Evolutionary conservation across 1,140 invertebrate species (phyloP), one percentile per base, ranked within the genome.

Genomic region (fruit fly (Drosophila melanogaster)): DNA sequence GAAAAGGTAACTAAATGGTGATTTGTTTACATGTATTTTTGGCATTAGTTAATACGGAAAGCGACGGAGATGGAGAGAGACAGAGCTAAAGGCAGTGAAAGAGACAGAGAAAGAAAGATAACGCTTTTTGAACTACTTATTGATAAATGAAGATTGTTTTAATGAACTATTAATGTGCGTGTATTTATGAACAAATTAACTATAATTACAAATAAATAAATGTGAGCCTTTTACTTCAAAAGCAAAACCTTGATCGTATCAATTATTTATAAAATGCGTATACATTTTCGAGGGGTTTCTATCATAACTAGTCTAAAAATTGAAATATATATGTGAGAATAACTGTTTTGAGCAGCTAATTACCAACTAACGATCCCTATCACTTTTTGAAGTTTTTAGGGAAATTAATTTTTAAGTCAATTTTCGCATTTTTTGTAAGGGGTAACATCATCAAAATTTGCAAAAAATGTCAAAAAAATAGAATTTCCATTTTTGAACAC

Each of bases 221-320:
- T 76, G 79, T 83, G 83, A 87, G 83, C 84, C 83, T 86, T 86
- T 87, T 86, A 86, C 83, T 86, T 87, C 78, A 49, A 86, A 79
- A 86, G 83, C 79, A 72, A 65, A 54, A 44, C 6, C 10, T 0
- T 41, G 33, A 46, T 14, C 5, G 12, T 12, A 43, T 8, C 58
- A 22, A n/a, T 17, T 12, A 40, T 69, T 30, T 3, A 14, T 54
- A 3, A 38, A 37, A 11, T 19, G 19, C 1, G 4, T 3, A 30
- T 41, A 11, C 2, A 37, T 11, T 12, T 37, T 37, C 8, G 35
- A 26, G 0, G 24, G 24, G 6, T 0, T 26, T 26, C 24, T 0
- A 26, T 5, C 24, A 12, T 37, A 37, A 3, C 2, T 37, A 14
- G 35, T 11, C 12, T 15, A 41, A 41, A 17, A 17, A 41, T 41